Evolutionary conservation across 2,888 invertebrate genomes (phyloP).

Genomic region (Boloria euphrosyne): DNA sequence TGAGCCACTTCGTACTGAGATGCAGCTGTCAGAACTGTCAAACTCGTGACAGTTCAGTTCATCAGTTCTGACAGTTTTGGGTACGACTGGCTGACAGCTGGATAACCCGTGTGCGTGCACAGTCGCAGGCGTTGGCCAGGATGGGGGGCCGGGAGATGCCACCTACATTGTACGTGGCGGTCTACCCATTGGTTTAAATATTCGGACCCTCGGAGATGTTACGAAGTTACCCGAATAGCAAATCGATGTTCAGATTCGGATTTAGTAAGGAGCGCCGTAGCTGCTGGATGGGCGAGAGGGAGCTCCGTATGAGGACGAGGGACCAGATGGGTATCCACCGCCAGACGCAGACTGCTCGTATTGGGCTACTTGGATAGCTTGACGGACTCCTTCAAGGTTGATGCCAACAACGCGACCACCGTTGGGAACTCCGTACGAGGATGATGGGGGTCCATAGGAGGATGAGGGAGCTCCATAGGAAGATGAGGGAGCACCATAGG

Average conservation of each 20-base stretch:
- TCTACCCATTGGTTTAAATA: conserved; percentile 64
- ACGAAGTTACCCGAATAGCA: conserved; percentile 64
- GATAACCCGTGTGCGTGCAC: conserved; percentile 76
- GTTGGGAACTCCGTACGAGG: conserved; percentile 85
- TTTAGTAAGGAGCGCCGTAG: conserved; percentile 86
- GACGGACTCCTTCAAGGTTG: conserved; percentile 92
- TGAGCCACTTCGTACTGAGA: conserved; percentile 67
- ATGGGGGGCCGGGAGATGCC: conserved; percentile 60
- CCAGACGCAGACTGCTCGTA: conserved; percentile 85
- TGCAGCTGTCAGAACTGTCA: conserved; percentile 42
- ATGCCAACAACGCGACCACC: conserved; percentile 89
- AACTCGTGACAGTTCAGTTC: conserved; percentile 40
- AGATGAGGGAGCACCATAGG: conserved; percentile 86
- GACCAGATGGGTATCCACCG: conserved; percentile 74
- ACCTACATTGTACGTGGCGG: conserved; percentile 79
- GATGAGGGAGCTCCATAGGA: conserved; percentile 84
- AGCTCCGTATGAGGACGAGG: conserved; percentile 82
- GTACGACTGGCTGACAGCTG: conserved; percentile 71
- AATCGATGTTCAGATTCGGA: conserved; percentile 44
- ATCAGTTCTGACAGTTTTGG: conserved; percentile 41
- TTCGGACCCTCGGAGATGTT: conserved; percentile 62
- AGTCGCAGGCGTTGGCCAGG: conserved; percentile 77
- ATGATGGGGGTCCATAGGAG: conserved; percentile 83
- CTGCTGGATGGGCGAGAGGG: conserved; percentile 85
- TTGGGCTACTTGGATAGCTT: conserved; percentile 93